Base-by-base conservation (phyloP, 1,140 invertebrate genomes). In the Aphis gossypii region DNA sequence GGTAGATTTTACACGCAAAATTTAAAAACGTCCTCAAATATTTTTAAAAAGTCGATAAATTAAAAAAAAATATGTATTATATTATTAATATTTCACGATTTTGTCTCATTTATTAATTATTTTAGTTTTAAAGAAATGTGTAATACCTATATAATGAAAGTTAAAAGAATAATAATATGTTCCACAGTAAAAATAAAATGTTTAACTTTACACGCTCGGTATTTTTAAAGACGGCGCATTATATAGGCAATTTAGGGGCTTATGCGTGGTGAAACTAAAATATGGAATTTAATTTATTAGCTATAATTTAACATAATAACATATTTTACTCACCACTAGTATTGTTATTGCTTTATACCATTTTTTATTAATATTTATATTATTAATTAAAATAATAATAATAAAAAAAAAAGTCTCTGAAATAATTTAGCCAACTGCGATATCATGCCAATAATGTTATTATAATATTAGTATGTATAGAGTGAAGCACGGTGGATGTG, bases 241-340 rank as follows among this genome's bases (percentile, higher is more conserved):
- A 30, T 60, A 44, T 68, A 90, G 89, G 89, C 89, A 60, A 90
- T 68, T 68, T 68, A 90, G 35, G 89, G 60, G n/a, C 38, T n/a
- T 20, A 25, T 9, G 25, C 30, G 89, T 7, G 6, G 44, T 44
- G 56, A 21, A 38, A 68, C 20, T 6, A n/a, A 60, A 41, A 25
- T 48, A 51, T 20, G 14, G 30, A 88, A 41, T 41, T 6, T 38
- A 38, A 38, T 82, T 41, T 2, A 41, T 41, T 20, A 41, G 35
- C 6, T 35, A 76, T 76, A n/a, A 76, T 76, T 76, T n/a, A n/a
- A 18, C n/a, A 20, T 30, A 5, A 86, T 86, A 23, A 44, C 14
- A 86, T 14, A 51, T 18, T 51, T 51, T 51, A 25, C 14, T 11
- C 14, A 44, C 2, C 3, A 86, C 9, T 25, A 9, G 20, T 0